Conservation (phyloP, 2,797 vertebrate species). For the Hoplostethus mediterraneus region DNA sequence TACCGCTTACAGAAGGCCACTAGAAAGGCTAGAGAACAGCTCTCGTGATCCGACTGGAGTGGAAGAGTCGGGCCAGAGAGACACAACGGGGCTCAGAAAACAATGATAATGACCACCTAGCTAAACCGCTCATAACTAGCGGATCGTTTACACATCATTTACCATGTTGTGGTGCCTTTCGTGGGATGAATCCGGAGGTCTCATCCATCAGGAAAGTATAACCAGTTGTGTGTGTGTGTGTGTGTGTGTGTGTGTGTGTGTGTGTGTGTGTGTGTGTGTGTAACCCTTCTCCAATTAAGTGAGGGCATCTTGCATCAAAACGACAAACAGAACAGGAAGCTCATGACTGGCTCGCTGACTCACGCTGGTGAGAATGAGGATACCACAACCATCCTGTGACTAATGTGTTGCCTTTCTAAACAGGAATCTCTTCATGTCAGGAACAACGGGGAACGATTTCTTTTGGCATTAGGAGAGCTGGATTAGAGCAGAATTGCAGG, state of each 20-base stretch:
- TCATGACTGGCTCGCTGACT: conserved; percentile 14
- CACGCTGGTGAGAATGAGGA: conserved; percentile 2
- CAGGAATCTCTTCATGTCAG: conserved; percentile 13
- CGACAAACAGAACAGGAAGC: conserved; percentile 35
- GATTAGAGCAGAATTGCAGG: conserved; percentile 45
- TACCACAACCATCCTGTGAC: conserved; percentile 36
- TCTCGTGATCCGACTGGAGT: conserved; percentile 68
- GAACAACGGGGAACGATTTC: conserved; percentile 28
- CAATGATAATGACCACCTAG: conserved; percentile 3
- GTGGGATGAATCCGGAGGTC: conserved; percentile 10
- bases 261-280: conserved; percentile 6
- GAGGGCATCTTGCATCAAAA: conserved; percentile 28
- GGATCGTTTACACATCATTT: conserved; percentile 37
- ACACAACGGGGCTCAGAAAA: conserved; percentile 53
- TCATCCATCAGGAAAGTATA: conserved; percentile 2
- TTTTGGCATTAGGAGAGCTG: conserved; percentile 1
- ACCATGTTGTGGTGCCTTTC: conserved; percentile 4
- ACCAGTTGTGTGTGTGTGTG: conserved; percentile 5
- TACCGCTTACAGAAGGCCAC: conserved; percentile 73
- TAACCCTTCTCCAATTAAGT: conserved; percentile 15
- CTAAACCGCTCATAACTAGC: conserved; percentile 36
- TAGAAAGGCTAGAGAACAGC: conserved; percentile 68
- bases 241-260: neutral
- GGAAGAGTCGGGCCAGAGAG: conserved; percentile 53
- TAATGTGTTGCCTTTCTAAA: conserved; percentile 2